A percentile compares a stretch with the other conserved stretches of the same genome.
Evolutionary conservation across 1,140 invertebrate genomes (phyloP).

Genomic region (Halyomorpha halys): DNA sequence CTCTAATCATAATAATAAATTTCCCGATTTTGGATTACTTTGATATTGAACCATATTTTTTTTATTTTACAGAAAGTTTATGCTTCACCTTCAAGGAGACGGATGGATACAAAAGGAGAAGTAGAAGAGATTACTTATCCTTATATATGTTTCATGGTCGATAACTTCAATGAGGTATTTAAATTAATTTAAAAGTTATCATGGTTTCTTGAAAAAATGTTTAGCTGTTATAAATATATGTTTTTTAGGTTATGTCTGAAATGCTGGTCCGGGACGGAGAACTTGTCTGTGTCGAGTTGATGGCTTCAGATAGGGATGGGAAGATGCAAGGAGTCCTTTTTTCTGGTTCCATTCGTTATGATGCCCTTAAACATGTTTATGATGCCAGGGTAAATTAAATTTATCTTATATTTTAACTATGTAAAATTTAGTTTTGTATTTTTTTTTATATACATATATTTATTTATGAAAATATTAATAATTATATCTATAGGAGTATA

Average conservation of each 20-base stretch:
- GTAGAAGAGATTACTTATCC: slow-evolving; percentile 98
- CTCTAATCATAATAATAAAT: no score
- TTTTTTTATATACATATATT: no score
- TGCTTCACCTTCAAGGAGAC: slow-evolving; percentile 85
- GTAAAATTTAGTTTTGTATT: no score
- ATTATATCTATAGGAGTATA: no score
- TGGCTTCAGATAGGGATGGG: slow-evolving; percentile 76
- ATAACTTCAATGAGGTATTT: slow-evolving; percentile 94
- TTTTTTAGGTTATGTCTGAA: slow-evolving; percentile 75
- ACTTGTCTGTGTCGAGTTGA: slow-evolving; percentile 95
- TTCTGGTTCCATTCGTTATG: slow-evolving; percentile 92
- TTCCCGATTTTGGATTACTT: no score
- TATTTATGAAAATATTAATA: no score
- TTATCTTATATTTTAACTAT: not conserved
- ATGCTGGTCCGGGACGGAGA: slow-evolving; percentile 92
- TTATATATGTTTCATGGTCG: slow-evolving; percentile 97
- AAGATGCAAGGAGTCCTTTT: slow-evolving; percentile 86
- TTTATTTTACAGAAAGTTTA: slow-evolving; percentile 61
- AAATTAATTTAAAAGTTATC: no score
- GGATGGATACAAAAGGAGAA: slow-evolving; percentile 97
- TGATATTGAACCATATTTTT: slow-evolving; percentile 7
- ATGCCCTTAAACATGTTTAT: slow-evolving; percentile 92
- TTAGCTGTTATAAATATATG: not conserved
- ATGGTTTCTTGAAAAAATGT: not conserved
- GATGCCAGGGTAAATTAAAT: slow-evolving; percentile 72